Conservation (phyloP, 2,797 vertebrate genomes). For the Eulemur mongoz region DNA sequence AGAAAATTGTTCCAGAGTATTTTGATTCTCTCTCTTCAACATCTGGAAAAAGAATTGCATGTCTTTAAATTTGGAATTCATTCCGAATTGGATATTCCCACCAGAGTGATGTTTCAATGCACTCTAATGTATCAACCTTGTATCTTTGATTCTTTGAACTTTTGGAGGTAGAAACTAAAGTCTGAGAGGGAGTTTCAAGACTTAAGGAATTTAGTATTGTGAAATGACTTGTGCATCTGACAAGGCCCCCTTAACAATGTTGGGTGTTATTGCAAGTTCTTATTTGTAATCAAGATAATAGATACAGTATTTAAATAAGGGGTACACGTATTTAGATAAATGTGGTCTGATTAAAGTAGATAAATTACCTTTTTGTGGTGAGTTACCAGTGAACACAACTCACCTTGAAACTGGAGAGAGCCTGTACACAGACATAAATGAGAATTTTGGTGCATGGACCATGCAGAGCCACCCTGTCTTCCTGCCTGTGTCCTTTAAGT, state of each 20-base stretch:
- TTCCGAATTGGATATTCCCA: constrained; percentile 34
- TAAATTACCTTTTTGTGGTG: background rate
- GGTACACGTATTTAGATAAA: background rate
- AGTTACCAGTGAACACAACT: background rate
- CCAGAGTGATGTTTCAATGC: constrained; percentile 65
- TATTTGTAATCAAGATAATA: background rate
- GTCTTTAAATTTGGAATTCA: constrained; percentile 65
- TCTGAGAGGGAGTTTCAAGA: constrained; percentile 50
- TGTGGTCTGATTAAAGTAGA: background rate
- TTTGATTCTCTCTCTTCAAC: constrained; percentile 37
- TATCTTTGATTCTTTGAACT: constrained; percentile 66
- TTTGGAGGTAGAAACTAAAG: constrained; percentile 29
- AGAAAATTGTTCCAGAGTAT: constrained; percentile 39
- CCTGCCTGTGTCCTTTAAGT: background rate
- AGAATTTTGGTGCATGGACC: background rate
- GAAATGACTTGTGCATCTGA: background rate
- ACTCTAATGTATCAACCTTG: background rate
- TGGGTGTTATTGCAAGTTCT: background rate
- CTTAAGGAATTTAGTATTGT: background rate
- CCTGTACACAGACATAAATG: background rate
- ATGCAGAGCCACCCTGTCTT: background rate
- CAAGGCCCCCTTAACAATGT: background rate
- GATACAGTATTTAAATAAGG: background rate
- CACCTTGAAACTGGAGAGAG: background rate
- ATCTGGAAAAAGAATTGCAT: constrained; percentile 71